Base-by-base conservation (phyloP, 2,888 invertebrate genomes). In the Pseudoips prasinana region DNA sequence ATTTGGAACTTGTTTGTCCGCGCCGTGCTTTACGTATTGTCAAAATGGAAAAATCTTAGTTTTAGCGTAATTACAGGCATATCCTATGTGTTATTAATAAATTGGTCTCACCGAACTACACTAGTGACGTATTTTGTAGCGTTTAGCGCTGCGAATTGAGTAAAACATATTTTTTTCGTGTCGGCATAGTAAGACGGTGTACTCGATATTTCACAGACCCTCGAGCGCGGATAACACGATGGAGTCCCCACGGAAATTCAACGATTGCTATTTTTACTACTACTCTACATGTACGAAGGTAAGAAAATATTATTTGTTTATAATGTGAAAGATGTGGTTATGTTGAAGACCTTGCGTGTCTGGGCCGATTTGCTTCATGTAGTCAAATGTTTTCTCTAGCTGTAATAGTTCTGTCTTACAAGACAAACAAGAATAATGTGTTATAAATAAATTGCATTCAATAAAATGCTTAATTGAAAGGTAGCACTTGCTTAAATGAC, bases 251-350 rank as follows among this genome's bases (percentile, higher is more conserved):
- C 90, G 92, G 66, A 94, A 93, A 88, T 92, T 94, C 77, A 93
- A 94, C 80, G 96, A 96, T 80, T 96, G 96, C 82, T 96, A 96
- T 83, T 96, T 95, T 89, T 96, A 93, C 83, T 96, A 94, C 76
- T 95, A 96, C 75, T 95, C 95, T 35, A 94, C 94, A 46, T 96
- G 96, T 77, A 92, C 92, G 48, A 96, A 95, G 92, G 95, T 95
- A 86, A 85, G 85, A 36, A 31, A 48, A 49, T 38, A 36, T 46
- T 62, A 34, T 40, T 49, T 47, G 43, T 50, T 47, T 46, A 41
- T 48, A 41, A 26, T 55, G 41, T 10, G 28, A 33, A 14, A 14
- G 14, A 14, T 14, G 5, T 14, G 14, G 5, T 5, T 3, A 14
- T 2, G 14, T 5, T 14, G 5, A 14, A 14, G 14, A 5, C 14